A percentile compares a stretch with the other conserved stretches of the same genome.
Conservation (phyloP, 2,888 invertebrate genomes). For the Schizotus pectinicornis region DNA sequence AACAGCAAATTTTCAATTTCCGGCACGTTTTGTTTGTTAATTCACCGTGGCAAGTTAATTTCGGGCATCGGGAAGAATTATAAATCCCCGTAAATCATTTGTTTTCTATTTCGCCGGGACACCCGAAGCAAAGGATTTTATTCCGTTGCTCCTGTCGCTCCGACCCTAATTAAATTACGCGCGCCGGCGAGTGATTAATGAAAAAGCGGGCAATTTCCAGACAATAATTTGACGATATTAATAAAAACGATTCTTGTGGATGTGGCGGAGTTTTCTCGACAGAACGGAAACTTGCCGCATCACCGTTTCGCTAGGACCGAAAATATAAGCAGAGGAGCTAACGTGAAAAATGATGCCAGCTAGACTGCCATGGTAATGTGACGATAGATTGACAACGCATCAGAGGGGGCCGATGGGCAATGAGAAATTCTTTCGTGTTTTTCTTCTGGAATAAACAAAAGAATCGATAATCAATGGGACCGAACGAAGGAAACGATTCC, state of each 20-base stretch:
- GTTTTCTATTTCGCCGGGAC: conserved; percentile 23
- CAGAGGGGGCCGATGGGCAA: conserved; percentile 22
- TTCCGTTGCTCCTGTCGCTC: no score
- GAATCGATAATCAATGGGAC: conserved; percentile 21
- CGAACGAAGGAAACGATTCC: no score
- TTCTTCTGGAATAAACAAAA: conserved; percentile 22
- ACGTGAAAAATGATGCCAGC: conserved; percentile 36
- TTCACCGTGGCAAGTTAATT: conserved; percentile 47
- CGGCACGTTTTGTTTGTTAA: conserved; percentile 50
- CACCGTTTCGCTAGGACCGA: conserved; percentile 27
- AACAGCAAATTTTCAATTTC: conserved; percentile 51
- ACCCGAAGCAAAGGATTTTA: no score
- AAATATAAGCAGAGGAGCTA: conserved; percentile 33
- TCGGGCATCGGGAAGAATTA: conserved; percentile 37
- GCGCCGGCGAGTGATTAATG: no score
- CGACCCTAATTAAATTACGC: no score
- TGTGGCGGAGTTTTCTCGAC: conserved; percentile 28
- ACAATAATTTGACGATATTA: conserved; percentile 6
- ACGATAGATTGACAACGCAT: conserved; percentile 36
- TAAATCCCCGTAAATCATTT: conserved; percentile 39
- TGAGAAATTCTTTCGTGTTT: conserved; percentile 23
- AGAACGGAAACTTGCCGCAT: conserved; percentile 28
- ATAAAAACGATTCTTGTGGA: conserved; percentile 29
- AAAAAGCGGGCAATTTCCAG: no score
- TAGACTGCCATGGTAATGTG: conserved; percentile 32